Evolutionary conservation across 2,888 invertebrate genomes (phyloP).

Genomic region (Stratiomys singularior): DNA sequence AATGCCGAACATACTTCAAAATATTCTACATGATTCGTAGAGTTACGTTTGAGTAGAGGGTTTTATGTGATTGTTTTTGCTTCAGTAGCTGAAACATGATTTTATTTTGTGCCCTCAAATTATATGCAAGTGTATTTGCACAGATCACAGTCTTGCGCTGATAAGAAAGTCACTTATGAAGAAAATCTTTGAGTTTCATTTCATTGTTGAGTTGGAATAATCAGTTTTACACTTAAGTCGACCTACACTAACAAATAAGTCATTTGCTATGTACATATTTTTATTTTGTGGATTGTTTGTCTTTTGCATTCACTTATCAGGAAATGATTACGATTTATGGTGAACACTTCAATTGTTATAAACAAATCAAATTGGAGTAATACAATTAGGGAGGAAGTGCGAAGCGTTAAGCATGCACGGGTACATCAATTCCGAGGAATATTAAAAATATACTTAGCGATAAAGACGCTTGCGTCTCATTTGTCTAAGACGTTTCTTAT

Average conservation of each 20-base stretch:
- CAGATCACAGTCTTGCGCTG: no score
- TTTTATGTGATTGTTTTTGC: no score
- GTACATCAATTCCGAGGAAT: not conserved
- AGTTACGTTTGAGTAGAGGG: no score
- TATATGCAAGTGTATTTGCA: no score
- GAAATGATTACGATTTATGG: constrained; percentile 4
- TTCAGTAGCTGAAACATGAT: no score
- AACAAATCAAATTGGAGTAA: constrained; percentile 2
- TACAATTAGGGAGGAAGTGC: not conserved
- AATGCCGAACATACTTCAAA: no score
- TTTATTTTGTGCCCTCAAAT: no score
- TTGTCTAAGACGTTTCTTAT: constrained; percentile 12
- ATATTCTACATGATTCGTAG: no score
- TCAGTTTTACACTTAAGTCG: not conserved
- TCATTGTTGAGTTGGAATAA: no score
- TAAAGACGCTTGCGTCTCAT: not conserved
- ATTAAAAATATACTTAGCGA: not conserved
- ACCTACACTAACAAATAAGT: constrained; percentile 22
- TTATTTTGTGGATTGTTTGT: not conserved
- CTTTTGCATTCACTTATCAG: constrained; percentile 2
- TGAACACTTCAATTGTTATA: not conserved
- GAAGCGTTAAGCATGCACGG: not conserved
- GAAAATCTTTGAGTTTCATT: no score
- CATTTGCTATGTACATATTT: not conserved
- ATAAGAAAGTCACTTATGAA: no score